These are phyloP conservation scores for Pomacea canaliculata DNA, from an alignment of 2,888 invertebrate genomes.

Conservation along the genomic window DNA sequence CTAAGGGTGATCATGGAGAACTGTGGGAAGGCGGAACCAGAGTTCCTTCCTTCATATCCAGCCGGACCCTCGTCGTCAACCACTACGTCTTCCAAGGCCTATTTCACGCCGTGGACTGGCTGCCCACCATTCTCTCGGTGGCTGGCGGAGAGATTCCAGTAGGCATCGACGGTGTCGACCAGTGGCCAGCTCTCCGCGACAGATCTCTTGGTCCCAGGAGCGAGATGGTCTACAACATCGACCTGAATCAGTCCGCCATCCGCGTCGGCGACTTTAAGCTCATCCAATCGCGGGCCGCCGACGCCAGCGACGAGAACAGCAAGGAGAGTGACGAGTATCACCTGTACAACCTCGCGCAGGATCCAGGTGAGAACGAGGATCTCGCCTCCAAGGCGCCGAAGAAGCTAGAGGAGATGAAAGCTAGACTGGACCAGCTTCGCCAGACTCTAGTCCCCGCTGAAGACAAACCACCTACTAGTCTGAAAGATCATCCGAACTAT, in stretches of 20 bases:
- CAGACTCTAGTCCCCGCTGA: conserved; percentile 5
- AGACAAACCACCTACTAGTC: background rate
- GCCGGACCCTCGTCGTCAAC: background rate
- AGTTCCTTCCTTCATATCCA: conserved; percentile 9
- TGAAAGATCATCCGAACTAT: conserved; percentile 5
- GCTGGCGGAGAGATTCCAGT: conserved; percentile 24
- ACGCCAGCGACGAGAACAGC: background rate
- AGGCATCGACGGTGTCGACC: conserved; percentile 12
- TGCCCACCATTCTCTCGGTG: conserved; percentile 45
- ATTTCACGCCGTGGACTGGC: conserved; percentile 43
- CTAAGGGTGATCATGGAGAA: conserved; percentile 70
- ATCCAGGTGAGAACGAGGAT: conserved; percentile 15
- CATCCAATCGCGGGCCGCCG: background rate
- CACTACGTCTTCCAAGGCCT: conserved; percentile 41
- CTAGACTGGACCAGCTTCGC: background rate
- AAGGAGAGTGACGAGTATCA: background rate
- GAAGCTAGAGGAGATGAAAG: background rate
- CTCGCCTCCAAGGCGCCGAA: background rate
- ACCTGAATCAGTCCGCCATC: conserved; percentile 16
- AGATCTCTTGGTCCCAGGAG: background rate
- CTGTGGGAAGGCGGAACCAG: conserved; percentile 84
- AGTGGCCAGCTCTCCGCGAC: conserved; percentile 13
- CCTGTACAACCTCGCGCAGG: conserved; percentile 16
- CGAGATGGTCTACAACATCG: conserved; percentile 23
- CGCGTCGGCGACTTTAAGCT: conserved; percentile 18